Conservation (phyloP, 1,140 invertebrate genomes). For the Drosophila kurseongensis region DNA sequence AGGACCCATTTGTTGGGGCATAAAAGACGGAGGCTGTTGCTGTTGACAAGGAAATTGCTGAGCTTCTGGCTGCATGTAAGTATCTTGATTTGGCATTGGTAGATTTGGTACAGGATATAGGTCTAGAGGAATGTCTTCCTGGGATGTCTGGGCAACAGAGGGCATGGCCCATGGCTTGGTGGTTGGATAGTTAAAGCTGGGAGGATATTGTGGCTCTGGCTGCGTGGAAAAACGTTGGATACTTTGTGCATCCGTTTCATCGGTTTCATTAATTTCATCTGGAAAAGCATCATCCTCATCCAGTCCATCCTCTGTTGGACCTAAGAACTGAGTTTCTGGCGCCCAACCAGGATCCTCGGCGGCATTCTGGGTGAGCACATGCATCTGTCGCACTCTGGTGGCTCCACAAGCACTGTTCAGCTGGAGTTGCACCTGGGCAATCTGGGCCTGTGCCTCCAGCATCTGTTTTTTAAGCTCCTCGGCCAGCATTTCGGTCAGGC, state of each 20-base stretch:
- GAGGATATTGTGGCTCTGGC: neutral
- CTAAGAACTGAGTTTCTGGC: neutral
- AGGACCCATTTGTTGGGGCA: slow-evolving; percentile 1
- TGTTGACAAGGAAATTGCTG: neutral
- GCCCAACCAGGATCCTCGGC: neutral
- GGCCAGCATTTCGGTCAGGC: slow-evolving; percentile 49
- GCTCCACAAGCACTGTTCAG: slow-evolving; percentile 27
- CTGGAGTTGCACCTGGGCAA: slow-evolving; percentile 52
- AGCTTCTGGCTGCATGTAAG: neutral
- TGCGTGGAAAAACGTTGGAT: too few relatives aligned
- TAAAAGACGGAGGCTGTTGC: neutral
- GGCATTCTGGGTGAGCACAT: neutral
- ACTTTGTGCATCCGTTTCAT: neutral
- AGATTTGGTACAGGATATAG: slow-evolving; percentile 9
- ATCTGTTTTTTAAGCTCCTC: slow-evolving; percentile 56
- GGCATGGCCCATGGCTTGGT: neutral
- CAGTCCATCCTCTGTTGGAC: neutral
- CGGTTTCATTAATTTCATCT: neutral
- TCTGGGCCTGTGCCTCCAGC: slow-evolving; percentile 54
- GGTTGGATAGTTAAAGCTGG: neutral
- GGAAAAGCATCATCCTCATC: neutral
- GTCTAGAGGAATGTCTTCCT: slow-evolving; percentile 8
- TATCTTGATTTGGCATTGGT: neutral
- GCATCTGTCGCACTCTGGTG: slow-evolving; percentile 15
- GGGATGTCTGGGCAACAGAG: neutral